A percentile compares a stretch with the other conserved stretches of the same genome.
phyloP scores from a whole-genome alignment of 2,888 invertebrate genomes.

The Hirtodrosophila confusa region DNA sequence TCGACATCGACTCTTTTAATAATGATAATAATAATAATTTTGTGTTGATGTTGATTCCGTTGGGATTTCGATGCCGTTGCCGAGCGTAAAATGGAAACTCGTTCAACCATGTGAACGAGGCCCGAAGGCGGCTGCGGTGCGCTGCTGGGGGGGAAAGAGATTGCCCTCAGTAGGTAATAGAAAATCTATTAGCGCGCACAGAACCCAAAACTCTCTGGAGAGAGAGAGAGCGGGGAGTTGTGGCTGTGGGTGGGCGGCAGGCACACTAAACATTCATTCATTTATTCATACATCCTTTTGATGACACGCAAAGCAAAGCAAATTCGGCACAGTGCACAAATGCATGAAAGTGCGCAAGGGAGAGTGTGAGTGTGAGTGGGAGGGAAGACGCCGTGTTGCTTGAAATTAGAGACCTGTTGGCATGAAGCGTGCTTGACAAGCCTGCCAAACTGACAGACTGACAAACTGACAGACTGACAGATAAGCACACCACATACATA shows the following conservation, averaged over 20 bases:
- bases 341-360: background rate
- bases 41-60: constrained; percentile 57
- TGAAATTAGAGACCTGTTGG: constrained; percentile 62
- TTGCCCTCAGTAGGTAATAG: constrained; percentile 59
- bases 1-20: constrained; percentile 66
- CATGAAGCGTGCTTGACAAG: constrained; percentile 54
- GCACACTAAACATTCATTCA: constrained; percentile 32
- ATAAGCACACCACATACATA: constrained; percentile 13
- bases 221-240: constrained; percentile 2
- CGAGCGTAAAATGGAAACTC: constrained; percentile 72
- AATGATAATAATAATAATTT: constrained; percentile 71
- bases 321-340: constrained; percentile 13
- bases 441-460: constrained; percentile 24
- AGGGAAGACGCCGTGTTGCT: constrained; percentile 6
- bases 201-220: constrained; percentile 51
- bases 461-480: constrained; percentile 20
- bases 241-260: background rate
- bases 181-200: constrained; percentile 74
- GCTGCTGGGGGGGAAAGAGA: background rate
- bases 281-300: constrained; percentile 53
- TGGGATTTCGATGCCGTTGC: constrained; percentile 47
- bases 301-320: constrained; percentile 47
- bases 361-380: constrained; percentile 13
- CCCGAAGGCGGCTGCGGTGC: background rate
- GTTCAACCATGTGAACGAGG: constrained; percentile 63